Percentiles rank a stretch among this genome's conserved stretches.
Conservation (phyloP, 2,797 vertebrate genomes). For the Coracias cyanogaster region DNA sequence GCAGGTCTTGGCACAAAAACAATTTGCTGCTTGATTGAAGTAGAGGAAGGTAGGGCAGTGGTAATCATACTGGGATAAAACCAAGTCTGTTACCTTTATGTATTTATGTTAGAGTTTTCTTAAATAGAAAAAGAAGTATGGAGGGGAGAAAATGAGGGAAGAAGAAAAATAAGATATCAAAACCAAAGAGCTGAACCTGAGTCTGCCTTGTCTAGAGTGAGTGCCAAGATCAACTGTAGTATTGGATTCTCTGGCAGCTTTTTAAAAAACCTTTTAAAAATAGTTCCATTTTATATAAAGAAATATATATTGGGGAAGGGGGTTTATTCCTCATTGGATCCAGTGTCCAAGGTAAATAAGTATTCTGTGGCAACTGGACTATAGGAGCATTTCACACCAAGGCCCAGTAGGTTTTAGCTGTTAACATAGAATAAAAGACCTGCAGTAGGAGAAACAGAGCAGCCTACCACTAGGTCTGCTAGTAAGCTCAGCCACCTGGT, state of each 20-base stretch:
- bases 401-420: background rate
- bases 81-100: background rate
- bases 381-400: fast-evolving
- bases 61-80: background rate
- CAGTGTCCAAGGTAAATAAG: background rate
- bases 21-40: background rate
- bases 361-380: background rate
- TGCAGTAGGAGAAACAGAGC: background rate
- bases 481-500: background rate
- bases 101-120: background rate
- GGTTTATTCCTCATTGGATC: background rate
- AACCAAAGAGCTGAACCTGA: background rate
- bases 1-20: background rate
- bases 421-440: background rate
- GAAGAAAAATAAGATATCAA: background rate
- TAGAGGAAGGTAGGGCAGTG: background rate
- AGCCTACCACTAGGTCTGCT: background rate
- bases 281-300: background rate
- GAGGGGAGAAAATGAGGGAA: background rate
- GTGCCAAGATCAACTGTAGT: background rate
- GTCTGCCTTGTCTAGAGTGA: background rate
- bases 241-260: background rate
- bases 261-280: background rate
- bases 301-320: background rate
- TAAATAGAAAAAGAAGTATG: background rate